Evolutionary conservation across 2,113 vertebrate genomes (phyloP).

Genomic region (Perca flavescens): DNA sequence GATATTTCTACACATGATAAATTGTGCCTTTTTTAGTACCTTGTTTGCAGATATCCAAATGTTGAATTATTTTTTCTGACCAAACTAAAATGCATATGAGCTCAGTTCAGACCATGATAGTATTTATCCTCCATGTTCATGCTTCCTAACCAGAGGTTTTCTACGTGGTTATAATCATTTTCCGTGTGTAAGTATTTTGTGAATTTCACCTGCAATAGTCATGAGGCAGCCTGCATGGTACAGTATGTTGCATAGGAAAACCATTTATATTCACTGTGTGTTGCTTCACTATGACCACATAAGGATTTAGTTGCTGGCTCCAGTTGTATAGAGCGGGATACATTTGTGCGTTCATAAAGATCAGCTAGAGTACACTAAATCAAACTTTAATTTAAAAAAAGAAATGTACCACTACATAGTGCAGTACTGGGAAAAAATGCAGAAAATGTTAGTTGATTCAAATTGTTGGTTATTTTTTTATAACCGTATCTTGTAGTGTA

Average conservation of each 20-base stretch:
- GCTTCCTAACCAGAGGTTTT: background rate
- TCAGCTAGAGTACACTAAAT: background rate
- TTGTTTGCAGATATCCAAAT: background rate
- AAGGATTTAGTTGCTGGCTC: background rate
- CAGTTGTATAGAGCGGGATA: background rate
- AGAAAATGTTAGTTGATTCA: background rate
- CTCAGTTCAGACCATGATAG: background rate
- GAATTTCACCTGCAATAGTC: background rate
- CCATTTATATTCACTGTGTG: constrained; percentile 25
- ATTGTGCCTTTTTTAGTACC: background rate
- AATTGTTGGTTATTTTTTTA: background rate
- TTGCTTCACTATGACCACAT: background rate
- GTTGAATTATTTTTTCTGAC: background rate
- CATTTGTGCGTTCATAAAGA: constrained; percentile 5
- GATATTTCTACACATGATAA: background rate
- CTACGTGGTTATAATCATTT: background rate
- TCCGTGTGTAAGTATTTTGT: background rate
- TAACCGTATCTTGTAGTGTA: background rate
- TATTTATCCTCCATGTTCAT: background rate
- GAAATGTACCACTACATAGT: background rate
- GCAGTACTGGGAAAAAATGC: background rate
- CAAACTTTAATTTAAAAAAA: background rate
- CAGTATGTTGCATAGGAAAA: constrained; percentile 28
- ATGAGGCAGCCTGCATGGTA: constrained; percentile 4
- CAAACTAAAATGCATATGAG: background rate